phyloP scores from a whole-genome alignment of 1,140 invertebrate genomes.

The Lamellibrachia luymesi region DNA sequence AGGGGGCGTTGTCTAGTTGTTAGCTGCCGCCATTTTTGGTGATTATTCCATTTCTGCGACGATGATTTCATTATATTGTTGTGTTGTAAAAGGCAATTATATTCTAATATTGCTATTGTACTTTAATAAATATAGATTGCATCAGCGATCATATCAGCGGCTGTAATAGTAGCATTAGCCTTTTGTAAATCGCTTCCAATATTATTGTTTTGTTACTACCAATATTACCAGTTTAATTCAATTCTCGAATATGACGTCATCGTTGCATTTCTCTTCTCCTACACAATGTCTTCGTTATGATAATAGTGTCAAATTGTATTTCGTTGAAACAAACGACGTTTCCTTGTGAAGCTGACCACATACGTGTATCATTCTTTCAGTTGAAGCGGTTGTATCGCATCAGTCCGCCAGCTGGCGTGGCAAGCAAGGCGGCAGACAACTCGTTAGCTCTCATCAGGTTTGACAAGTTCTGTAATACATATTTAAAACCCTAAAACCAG shows the following conservation, averaged over 20 bases:
- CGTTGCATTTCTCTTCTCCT: too few species aligned
- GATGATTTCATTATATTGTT: not conserved
- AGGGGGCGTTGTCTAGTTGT: slow-evolving; percentile 1
- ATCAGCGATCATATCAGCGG: too few species aligned
- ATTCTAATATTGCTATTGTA: not conserved
- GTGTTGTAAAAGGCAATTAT: not conserved
- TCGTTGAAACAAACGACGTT: not conserved
- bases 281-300: not conserved
- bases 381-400: slow-evolving; percentile 38
- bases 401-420: slow-evolving; percentile 42
- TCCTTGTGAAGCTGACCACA: not conserved
- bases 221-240: not conserved
- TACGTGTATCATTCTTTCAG: slow-evolving; percentile 27
- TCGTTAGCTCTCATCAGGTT: slow-evolving; percentile 32
- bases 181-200: not conserved
- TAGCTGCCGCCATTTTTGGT: not conserved
- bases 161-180: too few species aligned
- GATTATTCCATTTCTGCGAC: not conserved
- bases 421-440: slow-evolving; percentile 45
- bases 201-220: not conserved
- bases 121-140: too few species aligned
- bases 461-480: not conserved
- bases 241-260: too few species aligned
- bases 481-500: too few species aligned
- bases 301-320: not conserved